These are phyloP conservation scores for Serranus cabrilla DNA, from an alignment of 2,797 vertebrate genomes.

Conservation along the genomic window DNA sequence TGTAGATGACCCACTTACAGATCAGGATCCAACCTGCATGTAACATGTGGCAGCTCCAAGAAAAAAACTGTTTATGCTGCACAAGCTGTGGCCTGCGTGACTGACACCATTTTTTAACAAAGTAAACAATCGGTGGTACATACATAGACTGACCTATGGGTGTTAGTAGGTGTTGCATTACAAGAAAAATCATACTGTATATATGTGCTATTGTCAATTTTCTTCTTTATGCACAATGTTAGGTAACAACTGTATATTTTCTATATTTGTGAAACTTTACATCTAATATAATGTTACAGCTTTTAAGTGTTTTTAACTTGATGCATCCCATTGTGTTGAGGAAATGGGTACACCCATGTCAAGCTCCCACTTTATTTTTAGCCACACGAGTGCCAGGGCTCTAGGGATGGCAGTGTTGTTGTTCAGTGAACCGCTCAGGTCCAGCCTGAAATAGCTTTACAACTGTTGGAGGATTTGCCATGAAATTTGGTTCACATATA, in stretches of 20 bases:
- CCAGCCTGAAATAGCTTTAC: slow-evolving; percentile 7
- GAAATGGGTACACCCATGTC: slow-evolving; percentile 18
- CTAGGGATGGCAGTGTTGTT: background rate
- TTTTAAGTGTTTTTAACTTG: slow-evolving; percentile 3
- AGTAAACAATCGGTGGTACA: too few relatives aligned
- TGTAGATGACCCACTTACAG: slow-evolving; percentile 9
- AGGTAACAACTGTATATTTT: too few relatives aligned
- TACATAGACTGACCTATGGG: too few relatives aligned
- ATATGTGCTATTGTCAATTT: too few relatives aligned
- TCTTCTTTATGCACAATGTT: too few relatives aligned
- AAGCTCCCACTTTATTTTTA: slow-evolving; percentile 45
- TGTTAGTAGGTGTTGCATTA: too few relatives aligned
- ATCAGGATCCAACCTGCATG: background rate
- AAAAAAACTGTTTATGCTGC: background rate
- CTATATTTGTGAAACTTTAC: background rate
- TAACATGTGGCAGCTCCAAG: background rate
- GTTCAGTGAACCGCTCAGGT: background rate
- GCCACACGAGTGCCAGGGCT: background rate
- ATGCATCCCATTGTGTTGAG: slow-evolving; percentile 20
- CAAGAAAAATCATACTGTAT: too few relatives aligned
- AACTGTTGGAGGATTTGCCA: background rate
- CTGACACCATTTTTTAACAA: background rate
- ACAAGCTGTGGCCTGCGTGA: background rate
- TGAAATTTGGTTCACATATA: background rate
- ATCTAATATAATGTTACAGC: background rate